These are phyloP conservation scores for Rhagologus leucostigma DNA, from an alignment of 2,113 vertebrate species.

Conservation along the genomic window DNA sequence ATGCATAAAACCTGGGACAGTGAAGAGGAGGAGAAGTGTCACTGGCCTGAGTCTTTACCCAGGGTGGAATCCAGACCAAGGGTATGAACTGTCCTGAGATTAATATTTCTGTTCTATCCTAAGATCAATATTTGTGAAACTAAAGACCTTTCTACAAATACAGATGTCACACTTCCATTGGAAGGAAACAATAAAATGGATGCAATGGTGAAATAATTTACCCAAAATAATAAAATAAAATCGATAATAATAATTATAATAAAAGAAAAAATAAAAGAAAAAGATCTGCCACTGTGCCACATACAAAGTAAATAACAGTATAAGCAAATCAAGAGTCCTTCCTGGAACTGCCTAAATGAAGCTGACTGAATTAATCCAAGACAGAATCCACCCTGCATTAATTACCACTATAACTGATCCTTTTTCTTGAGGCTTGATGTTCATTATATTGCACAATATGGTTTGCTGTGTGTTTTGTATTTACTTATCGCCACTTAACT, in stretches of 20 bases:
- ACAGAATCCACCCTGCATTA: not conserved
- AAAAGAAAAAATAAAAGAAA: not conserved
- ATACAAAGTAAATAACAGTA: not conserved
- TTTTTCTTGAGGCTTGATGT: not conserved
- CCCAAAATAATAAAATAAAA: not conserved
- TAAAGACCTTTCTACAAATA: not conserved
- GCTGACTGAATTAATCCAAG: not conserved
- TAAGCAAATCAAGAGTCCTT: not conserved
- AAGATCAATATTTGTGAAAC: not conserved
- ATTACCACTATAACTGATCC: not conserved
- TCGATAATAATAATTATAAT: too few relatives aligned
- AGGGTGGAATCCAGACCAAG: not conserved
- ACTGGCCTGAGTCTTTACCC: not conserved
- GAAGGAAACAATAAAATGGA: not conserved
- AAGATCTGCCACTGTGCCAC: not conserved
- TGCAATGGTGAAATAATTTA: not conserved
- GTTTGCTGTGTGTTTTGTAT: not conserved
- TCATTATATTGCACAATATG: not conserved
- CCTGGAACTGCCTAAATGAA: not conserved
- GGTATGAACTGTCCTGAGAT: not conserved
- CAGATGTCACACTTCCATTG: not conserved
- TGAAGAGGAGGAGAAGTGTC: not conserved
- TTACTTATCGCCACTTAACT: not conserved
- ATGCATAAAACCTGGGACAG: not conserved
- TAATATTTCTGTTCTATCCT: not conserved